Conservation (phyloP, 2,888 invertebrate species). For the Notodonta ziczac region DNA sequence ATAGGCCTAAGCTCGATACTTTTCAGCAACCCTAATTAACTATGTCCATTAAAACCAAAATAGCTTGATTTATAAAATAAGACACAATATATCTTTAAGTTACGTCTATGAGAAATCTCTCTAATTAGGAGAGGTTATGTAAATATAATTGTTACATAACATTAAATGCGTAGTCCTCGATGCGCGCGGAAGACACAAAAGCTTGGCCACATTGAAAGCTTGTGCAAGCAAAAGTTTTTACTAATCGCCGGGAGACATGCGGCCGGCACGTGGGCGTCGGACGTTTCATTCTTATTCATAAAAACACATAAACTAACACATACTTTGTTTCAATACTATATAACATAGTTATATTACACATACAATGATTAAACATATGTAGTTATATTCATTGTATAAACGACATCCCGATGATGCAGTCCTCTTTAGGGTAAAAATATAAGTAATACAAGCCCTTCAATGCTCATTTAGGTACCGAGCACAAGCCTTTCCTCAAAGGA, state of each 20-base stretch:
- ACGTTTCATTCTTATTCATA: constrained; percentile 34
- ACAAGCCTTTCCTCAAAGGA: too few species aligned
- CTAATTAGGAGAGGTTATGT: constrained; percentile 41
- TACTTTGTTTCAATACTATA: constrained; percentile 37
- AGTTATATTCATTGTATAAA: not conserved
- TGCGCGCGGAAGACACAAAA: constrained; percentile 28
- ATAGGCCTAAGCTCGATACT: too few species aligned
- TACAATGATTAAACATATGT: too few species aligned
- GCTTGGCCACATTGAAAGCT: constrained; percentile 28
- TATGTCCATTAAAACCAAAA: not conserved
- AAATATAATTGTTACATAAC: constrained; percentile 35
- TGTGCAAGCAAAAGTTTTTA: constrained; percentile 40
- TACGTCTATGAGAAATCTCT: constrained; percentile 30
- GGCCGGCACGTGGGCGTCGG: constrained; percentile 31
- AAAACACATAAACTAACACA: constrained; percentile 33
- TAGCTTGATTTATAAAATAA: not conserved
- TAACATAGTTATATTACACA: too few species aligned
- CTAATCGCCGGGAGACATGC: constrained; percentile 27
- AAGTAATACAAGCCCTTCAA: too few species aligned
- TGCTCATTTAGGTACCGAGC: too few species aligned
- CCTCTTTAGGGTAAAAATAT: too few species aligned
- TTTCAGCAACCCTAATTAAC: too few species aligned
- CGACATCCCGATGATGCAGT: not conserved
- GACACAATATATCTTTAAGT: constrained; percentile 16
- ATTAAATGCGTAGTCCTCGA: constrained; percentile 30